phyloP scores from a whole-genome alignment of 2,113 vertebrate species.

The Aphelocoma coerulescens region DNA sequence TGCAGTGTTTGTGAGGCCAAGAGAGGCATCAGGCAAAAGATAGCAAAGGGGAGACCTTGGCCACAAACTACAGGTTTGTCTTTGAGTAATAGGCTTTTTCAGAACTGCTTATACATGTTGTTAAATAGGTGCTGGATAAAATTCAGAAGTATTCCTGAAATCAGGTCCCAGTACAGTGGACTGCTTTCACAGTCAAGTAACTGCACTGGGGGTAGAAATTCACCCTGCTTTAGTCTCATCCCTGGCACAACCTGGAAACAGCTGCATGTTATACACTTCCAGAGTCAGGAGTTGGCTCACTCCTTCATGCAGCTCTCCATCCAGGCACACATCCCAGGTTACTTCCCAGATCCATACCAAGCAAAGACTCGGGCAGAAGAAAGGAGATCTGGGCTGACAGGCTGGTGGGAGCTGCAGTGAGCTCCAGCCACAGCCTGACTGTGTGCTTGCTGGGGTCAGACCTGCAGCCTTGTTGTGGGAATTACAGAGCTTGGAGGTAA shows the following conservation, averaged over 20 bases:
- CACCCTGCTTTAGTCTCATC: not conserved
- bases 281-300: not conserved
- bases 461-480: not conserved
- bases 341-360: too few relatives aligned
- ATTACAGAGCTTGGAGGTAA: not conserved
- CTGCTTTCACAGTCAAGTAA: not conserved
- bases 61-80: not conserved
- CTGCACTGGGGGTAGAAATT: not conserved
- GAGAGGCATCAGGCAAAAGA: not conserved
- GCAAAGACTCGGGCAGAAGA: not conserved
- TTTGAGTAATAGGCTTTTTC: not conserved
- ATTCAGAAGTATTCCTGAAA: not conserved
- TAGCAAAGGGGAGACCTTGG: not conserved
- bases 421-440: not conserved
- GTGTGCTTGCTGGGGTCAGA: not conserved
- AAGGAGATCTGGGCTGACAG: too few relatives aligned
- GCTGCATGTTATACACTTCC: accelerated
- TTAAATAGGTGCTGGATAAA: not conserved
- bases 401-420: not conserved
- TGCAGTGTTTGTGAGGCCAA: not conserved
- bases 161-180: not conserved
- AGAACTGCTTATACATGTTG: not conserved
- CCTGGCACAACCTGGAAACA: not conserved
- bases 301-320: not conserved
- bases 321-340: not conserved